Percentiles rank a stretch among this genome's conserved stretches.
phyloP scores from a whole-genome alignment of 92 coral and sea anemone genomes.

The Parazoanthus darwini region DNA sequence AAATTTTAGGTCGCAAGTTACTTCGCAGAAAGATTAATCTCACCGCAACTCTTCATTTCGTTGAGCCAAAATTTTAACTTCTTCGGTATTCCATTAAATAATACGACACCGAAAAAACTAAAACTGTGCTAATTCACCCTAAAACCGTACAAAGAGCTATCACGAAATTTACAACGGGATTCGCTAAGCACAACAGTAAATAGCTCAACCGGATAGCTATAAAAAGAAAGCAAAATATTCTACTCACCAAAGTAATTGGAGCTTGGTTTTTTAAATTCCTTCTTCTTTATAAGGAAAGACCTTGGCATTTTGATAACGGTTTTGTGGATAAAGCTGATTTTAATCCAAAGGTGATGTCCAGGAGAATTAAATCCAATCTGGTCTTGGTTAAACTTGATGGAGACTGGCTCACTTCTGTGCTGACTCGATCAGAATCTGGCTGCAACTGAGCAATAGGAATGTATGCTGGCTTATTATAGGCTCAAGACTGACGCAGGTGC shows the following conservation, averaged over 20 bases:
- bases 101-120: background rate
- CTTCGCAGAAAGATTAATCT: background rate
- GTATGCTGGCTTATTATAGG: conserved; percentile 36
- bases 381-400: background rate
- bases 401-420: conserved; percentile 18
- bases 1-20: background rate
- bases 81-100: background rate
- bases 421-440: conserved; percentile 32
- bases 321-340: background rate
- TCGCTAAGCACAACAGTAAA: background rate
- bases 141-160: background rate
- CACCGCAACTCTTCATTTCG: background rate
- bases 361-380: background rate
- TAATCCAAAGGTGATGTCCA: background rate
- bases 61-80: background rate
- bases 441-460: conserved; percentile 37
- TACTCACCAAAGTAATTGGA: conserved; percentile 89
- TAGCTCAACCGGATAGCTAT: background rate
- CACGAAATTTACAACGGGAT: background rate
- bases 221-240: background rate
- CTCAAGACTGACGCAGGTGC: conserved; percentile 27
- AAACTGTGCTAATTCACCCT: background rate
- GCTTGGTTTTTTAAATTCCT: conserved; percentile 89
- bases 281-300: conserved; percentile 95
- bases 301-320: conserved; percentile 82